These are phyloP conservation scores for Neogobius melanostomus DNA, from an alignment of 2,113 vertebrate species.

Conservation along the genomic window DNA sequence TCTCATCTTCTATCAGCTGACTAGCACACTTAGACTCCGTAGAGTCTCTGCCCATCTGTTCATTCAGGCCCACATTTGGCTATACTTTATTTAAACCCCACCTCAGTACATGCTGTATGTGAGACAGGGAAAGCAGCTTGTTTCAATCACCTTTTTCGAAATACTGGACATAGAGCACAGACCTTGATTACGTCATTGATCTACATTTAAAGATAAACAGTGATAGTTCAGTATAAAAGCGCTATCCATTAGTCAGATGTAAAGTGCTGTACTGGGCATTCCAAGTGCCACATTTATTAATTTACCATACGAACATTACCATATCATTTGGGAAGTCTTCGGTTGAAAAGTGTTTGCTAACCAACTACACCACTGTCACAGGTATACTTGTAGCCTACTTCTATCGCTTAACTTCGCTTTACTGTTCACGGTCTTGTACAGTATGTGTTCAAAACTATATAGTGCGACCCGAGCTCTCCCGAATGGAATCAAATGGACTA, in stretches of 20 bases:
- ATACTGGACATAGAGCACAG: not conserved
- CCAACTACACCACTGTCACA: too few species aligned
- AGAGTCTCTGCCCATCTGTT: constrained; percentile 33
- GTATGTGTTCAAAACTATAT: constrained; percentile 9
- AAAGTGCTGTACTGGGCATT: too few species aligned
- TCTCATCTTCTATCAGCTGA: constrained; percentile 56
- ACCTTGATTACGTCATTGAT: too few species aligned
- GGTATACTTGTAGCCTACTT: too few species aligned
- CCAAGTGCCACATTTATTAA: too few species aligned
- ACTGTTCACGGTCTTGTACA: not conserved
- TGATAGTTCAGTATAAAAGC: too few species aligned
- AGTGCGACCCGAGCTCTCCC: constrained; percentile 34
- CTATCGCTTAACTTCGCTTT: too few species aligned
- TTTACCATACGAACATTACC: too few species aligned
- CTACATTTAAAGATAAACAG: too few species aligned
- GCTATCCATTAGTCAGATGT: too few species aligned
- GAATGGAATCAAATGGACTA: constrained; percentile 43
- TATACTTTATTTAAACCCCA: constrained; percentile 37
- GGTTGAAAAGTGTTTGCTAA: too few species aligned
- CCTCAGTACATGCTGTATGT: constrained; percentile 18
- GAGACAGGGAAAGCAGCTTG: not conserved
- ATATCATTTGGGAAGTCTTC: too few species aligned
- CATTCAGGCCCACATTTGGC: constrained; percentile 25
- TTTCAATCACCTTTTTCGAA: not conserved
- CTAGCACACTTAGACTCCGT: not conserved